These are phyloP conservation scores for Epinotia demarniana DNA, from an alignment of 2,888 invertebrate genomes.

Conservation along the genomic window DNA sequence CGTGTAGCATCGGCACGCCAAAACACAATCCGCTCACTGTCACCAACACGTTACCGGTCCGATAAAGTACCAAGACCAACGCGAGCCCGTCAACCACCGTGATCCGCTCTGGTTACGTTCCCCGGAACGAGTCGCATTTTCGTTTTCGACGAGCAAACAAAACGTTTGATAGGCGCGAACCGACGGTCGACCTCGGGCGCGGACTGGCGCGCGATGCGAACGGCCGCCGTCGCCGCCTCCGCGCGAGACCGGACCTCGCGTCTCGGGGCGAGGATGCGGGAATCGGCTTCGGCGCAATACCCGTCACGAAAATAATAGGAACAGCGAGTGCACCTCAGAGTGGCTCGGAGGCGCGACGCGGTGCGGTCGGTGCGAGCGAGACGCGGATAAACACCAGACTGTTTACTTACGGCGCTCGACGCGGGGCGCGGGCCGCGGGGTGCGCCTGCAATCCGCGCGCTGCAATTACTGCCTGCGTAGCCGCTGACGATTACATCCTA, in stretches of 20 bases:
- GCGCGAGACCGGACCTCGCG: constrained; percentile 83
- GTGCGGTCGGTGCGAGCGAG: constrained; percentile 84
- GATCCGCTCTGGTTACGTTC: constrained; percentile 60
- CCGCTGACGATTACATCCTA: constrained; percentile 71
- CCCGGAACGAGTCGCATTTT: constrained; percentile 74
- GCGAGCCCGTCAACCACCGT: constrained; percentile 64
- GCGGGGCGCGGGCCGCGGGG: constrained; percentile 69
- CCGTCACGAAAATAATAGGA: constrained; percentile 85
- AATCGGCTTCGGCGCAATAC: constrained; percentile 85
- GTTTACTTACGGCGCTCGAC: constrained; percentile 84
- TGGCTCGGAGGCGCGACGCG: constrained; percentile 82
- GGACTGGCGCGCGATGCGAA: constrained; percentile 82
- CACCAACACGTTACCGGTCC: constrained; percentile 70
- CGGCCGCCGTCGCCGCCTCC: constrained; percentile 81
- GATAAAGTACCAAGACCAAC: constrained; percentile 55
- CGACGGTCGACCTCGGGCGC: constrained; percentile 80
- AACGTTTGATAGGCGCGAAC: constrained; percentile 76
- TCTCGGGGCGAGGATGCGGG: constrained; percentile 84
- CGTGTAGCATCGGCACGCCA: constrained; percentile 79
- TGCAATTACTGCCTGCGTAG: constrained; percentile 79
- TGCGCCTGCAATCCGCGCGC: constrained; percentile 82
- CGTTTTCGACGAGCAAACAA: constrained; percentile 68
- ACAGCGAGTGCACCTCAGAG: constrained; percentile 82
- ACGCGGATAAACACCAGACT: constrained; percentile 83
- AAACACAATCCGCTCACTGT: constrained; percentile 77